Conservation (phyloP, 2,113 vertebrate genomes). For the Mastomys coucha region DNA sequence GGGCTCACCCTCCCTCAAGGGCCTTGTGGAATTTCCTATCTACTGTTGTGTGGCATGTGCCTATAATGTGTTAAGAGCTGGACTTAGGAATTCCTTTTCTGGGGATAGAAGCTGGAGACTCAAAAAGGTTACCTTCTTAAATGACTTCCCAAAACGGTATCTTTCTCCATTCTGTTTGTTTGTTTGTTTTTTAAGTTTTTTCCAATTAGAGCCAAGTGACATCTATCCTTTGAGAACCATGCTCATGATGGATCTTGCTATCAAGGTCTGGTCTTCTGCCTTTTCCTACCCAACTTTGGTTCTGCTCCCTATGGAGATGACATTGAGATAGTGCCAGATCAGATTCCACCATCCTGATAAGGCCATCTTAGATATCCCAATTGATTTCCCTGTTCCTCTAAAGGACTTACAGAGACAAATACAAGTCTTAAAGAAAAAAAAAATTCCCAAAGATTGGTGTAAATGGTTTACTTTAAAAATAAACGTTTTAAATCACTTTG, state of each 20-base stretch:
- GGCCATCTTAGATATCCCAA: constrained; percentile 65
- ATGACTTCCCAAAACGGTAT: constrained; percentile 71
- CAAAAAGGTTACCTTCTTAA: constrained; percentile 80
- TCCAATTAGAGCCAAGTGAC: constrained; percentile 80
- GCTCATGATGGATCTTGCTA: constrained; percentile 63
- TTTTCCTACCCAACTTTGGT: constrained; percentile 80
- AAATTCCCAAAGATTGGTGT: constrained; percentile 73
- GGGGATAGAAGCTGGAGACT: constrained; percentile 70
- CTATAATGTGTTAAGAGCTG: constrained; percentile 77
- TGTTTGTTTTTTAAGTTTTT: constrained; percentile 78
- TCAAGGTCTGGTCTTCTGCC: constrained; percentile 66
- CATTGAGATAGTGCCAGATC: constrained; percentile 80
- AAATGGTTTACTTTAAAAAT: constrained; percentile 81
- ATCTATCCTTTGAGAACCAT: constrained; percentile 66
- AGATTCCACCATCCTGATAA: constrained; percentile 75
- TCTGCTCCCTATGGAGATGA: constrained; percentile 47
- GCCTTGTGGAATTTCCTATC: constrained; percentile 68
- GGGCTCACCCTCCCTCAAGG: not conserved
- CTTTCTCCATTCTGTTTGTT: constrained; percentile 59
- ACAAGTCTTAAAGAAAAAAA: constrained; percentile 72
- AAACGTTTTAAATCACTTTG: constrained; percentile 85
- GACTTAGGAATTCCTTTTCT: constrained; percentile 72
- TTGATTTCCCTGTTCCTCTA: constrained; percentile 76
- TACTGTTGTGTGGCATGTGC: constrained; percentile 79
- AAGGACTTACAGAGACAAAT: constrained; percentile 61